These are phyloP conservation scores for Drosophila persimilis DNA, from an alignment of 1,140 invertebrate species.

Conservation along the genomic window DNA sequence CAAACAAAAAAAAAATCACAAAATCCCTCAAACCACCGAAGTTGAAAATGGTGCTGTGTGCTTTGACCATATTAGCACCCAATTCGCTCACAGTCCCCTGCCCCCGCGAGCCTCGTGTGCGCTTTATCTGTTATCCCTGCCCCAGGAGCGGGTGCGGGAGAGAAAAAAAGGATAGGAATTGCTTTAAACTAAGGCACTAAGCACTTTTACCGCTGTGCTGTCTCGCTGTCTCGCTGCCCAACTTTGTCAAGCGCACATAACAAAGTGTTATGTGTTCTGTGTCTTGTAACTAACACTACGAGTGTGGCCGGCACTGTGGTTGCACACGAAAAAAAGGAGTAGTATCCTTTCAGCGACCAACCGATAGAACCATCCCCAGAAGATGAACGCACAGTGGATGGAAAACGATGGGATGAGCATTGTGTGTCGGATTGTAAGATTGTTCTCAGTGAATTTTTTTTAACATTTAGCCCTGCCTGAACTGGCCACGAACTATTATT, in stretches of 20 bases:
- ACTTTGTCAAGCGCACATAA: conserved; percentile 79
- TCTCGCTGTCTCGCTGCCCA: conserved; percentile 59
- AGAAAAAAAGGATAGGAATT: conserved; percentile 47
- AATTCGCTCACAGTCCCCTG: conserved; percentile 28
- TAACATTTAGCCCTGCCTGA: too few species aligned
- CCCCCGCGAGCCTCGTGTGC: conserved; percentile 22
- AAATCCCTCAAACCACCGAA: conserved; percentile 28
- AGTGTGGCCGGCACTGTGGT: conserved; percentile 29
- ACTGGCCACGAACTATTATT: too few species aligned
- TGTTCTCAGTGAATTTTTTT: not conserved
- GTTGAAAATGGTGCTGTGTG: conserved; percentile 21
- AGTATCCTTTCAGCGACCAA: too few species aligned
- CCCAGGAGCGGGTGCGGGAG: conserved; percentile 15
- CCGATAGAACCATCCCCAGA: too few species aligned
- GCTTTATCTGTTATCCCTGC: conserved; percentile 52
- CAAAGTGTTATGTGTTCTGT: conserved; percentile 81
- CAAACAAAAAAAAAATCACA: conserved; percentile 3
- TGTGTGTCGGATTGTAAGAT: not conserved
- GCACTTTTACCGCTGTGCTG: conserved; percentile 62
- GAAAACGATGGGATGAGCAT: too few species aligned
- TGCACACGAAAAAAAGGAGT: too few species aligned
- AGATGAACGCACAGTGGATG: not conserved
- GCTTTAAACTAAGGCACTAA: conserved; percentile 81
- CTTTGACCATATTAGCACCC: conserved; percentile 80
- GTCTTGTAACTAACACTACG: conserved; percentile 74